Conservation (phyloP, 2,888 invertebrate species). For the Andrena trimmerana region DNA sequence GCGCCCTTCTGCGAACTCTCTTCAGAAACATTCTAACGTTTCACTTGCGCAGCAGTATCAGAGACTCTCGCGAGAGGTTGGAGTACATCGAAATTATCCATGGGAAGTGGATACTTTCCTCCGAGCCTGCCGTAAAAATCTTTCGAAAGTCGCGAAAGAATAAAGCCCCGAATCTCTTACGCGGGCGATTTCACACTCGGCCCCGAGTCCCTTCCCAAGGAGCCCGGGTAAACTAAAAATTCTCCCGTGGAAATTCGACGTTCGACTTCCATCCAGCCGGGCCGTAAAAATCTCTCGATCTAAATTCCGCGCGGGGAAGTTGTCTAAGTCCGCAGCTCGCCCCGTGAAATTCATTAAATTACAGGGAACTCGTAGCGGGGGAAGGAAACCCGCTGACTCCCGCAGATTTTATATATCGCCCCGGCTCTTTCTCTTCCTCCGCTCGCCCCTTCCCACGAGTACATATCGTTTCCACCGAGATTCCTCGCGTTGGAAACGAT, state of each 20-base stretch:
- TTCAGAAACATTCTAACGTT: background rate
- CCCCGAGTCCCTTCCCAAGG: background rate
- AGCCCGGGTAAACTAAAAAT: background rate
- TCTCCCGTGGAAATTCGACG: background rate
- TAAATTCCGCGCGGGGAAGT: conserved; percentile 30
- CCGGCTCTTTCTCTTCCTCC: background rate
- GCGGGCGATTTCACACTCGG: background rate
- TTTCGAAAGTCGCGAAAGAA: background rate
- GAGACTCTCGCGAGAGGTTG: background rate
- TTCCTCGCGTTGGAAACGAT: conserved; percentile 47
- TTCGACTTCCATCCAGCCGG: background rate
- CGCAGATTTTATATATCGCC: conserved; percentile 48
- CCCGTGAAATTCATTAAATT: conserved; percentile 40
- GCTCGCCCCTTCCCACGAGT: background rate
- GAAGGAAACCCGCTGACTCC: conserved; percentile 30
- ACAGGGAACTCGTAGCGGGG: conserved; percentile 13
- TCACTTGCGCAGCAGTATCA: background rate
- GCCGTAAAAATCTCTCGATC: conserved; percentile 33
- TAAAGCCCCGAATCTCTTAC: background rate
- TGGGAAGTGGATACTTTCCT: background rate
- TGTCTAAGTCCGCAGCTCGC: conserved; percentile 23
- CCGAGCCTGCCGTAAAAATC: background rate
- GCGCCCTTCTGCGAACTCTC: background rate
- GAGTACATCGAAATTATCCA: background rate
- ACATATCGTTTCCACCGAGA: conserved; percentile 46